phyloP scores from a whole-genome alignment of 2,797 vertebrate species.

The Denticeps clupeoides region DNA sequence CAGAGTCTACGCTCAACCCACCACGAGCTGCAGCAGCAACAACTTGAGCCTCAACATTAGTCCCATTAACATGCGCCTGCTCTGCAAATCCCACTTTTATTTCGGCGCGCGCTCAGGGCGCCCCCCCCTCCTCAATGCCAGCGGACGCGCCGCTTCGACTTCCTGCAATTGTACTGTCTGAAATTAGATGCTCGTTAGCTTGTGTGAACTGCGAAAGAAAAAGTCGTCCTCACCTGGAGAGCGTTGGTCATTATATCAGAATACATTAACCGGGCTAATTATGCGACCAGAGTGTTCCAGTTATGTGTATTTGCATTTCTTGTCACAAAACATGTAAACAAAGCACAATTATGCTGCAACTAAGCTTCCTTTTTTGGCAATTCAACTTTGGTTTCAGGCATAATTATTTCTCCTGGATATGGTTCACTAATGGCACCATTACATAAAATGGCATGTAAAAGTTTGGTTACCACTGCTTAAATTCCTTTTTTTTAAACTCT shows the following conservation, averaged over 20 bases:
- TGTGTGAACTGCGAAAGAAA: too few species aligned
- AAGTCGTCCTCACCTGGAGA: too few species aligned
- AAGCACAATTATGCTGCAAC: not conserved
- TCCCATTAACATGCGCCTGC: not conserved
- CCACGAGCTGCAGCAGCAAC: too few species aligned
- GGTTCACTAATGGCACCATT: too few species aligned
- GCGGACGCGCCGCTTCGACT: not conserved
- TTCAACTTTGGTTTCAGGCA: not conserved
- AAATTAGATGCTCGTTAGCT: not conserved
- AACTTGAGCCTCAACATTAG: too few species aligned
- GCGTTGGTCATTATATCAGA: too few species aligned
- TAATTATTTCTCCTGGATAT: not conserved
- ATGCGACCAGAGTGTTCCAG: not conserved
- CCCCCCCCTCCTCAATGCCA: too few species aligned
- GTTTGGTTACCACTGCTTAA: too few species aligned
- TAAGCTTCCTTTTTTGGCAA: not conserved
- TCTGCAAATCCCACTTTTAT: not conserved
- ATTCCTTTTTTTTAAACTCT: too few species aligned
- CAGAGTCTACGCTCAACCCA: not conserved
- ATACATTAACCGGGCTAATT: not conserved
- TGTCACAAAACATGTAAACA: conserved; percentile 2
- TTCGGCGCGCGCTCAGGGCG: not conserved
- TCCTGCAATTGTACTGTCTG: not conserved
- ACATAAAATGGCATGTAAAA: too few species aligned
- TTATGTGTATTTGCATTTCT: conserved; percentile 2